Conservation (phyloP, 2,113 vertebrate species). For the Leptosomus discolor region DNA sequence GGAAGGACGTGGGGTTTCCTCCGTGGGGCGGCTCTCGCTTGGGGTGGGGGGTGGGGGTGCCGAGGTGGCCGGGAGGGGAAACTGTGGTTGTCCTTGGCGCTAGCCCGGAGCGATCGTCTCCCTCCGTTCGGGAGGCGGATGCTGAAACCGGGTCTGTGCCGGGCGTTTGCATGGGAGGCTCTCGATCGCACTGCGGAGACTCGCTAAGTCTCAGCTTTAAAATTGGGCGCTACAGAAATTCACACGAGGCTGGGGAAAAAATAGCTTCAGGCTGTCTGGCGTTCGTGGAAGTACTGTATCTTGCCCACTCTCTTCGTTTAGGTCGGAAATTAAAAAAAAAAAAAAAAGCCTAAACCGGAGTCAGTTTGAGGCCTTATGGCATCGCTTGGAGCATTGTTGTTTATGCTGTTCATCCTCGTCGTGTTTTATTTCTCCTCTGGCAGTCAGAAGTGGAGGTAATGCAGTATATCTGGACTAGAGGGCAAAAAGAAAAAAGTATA, state of each 20-base stretch:
- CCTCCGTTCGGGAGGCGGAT: background rate
- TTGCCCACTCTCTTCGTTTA: rapidly evolving
- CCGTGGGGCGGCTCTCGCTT: background rate
- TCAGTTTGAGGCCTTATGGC: background rate
- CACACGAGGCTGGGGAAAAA: background rate
- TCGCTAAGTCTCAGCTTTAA: background rate
- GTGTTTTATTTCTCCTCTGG: background rate
- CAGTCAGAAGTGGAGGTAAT: background rate
- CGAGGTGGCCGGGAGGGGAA: background rate
- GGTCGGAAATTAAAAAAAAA: background rate
- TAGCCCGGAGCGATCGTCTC: background rate
- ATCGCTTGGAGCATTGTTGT: background rate
- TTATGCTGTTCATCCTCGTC: background rate
- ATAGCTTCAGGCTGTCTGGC: background rate
- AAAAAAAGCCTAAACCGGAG: background rate
- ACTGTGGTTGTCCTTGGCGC: background rate
- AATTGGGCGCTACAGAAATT: background rate
- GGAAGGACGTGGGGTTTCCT: background rate
- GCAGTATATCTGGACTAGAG: background rate
- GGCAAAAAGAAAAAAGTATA: background rate
- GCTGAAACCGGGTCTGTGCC: background rate
- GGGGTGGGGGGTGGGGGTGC: background rate
- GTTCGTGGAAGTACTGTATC: rapidly evolving
- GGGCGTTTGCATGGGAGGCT: background rate
- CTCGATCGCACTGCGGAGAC: background rate